Conservation (phyloP, 2,113 vertebrate species). For the Leiothrix lutea region DNA sequence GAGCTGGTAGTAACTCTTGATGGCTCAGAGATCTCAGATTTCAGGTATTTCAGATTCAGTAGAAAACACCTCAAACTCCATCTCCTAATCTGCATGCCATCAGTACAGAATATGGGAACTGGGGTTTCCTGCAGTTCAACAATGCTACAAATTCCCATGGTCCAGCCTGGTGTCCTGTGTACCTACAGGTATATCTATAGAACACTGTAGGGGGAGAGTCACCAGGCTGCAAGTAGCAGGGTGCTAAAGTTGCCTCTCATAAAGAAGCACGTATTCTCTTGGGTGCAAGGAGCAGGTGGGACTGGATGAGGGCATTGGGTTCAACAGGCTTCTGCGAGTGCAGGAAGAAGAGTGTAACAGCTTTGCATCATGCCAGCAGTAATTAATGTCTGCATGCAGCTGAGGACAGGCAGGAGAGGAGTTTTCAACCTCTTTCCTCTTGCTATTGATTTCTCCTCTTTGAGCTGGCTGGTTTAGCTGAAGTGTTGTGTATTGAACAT, state of each 20-base stretch:
- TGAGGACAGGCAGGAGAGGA: background rate
- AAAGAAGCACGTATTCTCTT: background rate
- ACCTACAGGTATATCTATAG: rapidly evolving
- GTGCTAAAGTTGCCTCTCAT: background rate
- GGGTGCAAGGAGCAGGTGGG: background rate
- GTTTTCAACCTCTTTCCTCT: background rate
- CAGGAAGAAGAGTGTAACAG: background rate
- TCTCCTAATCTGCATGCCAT: rapidly evolving
- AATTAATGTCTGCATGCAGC: background rate
- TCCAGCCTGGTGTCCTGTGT: background rate
- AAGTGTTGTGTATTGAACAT: background rate
- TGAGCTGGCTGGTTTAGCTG: background rate
- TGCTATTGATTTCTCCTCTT: background rate
- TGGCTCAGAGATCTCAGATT: background rate
- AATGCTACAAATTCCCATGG: background rate
- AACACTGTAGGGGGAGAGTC: background rate
- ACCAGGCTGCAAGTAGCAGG: background rate
- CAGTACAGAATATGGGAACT: background rate
- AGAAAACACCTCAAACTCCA: background rate
- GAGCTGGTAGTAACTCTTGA: background rate
- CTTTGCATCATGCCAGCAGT: background rate
- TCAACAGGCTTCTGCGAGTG: background rate
- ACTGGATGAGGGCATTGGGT: background rate
- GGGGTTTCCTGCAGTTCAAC: background rate
- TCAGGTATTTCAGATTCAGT: background rate